Evolutionary conservation across 2,888 invertebrate species (phyloP).

Genomic region (Cryptocephalus moraei): DNA sequence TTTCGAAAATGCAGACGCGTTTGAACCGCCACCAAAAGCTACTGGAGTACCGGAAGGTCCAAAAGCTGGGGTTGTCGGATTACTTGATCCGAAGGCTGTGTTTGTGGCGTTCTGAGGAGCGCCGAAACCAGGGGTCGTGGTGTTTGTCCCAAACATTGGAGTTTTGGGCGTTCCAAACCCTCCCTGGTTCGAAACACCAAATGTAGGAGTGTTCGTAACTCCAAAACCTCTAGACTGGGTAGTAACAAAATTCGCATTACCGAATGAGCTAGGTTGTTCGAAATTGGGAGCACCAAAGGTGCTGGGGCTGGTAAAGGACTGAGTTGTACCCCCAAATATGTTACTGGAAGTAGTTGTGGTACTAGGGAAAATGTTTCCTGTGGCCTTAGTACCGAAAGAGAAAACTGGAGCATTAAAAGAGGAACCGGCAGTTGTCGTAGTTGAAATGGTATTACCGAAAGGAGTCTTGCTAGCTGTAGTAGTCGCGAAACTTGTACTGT

Average conservation of each 20-base stretch:
- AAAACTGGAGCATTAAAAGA: slow-evolving; percentile 2
- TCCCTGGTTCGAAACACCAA: neutral
- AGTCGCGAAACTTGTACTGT: neutral
- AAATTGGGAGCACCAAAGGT: slow-evolving; percentile 7
- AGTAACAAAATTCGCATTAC: slow-evolving; percentile 5
- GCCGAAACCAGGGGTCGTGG: slow-evolving; percentile 14
- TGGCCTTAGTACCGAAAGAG: slow-evolving; percentile 3
- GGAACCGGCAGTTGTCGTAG: neutral
- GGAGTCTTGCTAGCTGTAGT: neutral
- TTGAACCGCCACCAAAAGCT: slow-evolving; percentile 3
- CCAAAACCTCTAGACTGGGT: slow-evolving; percentile 10
- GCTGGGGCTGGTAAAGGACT: slow-evolving; percentile 2
- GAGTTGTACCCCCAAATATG: slow-evolving; percentile 11
- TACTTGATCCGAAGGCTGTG: neutral
- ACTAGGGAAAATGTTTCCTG: neutral
- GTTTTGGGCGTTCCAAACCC: neutral
- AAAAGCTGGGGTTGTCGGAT: slow-evolving; percentile 4
- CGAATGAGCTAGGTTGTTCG: slow-evolving; percentile 1
- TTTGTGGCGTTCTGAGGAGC: slow-evolving; percentile 3
- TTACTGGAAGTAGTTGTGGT: neutral
- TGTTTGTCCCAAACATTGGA: slow-evolving; percentile 3
- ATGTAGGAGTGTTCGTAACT: slow-evolving; percentile 11
- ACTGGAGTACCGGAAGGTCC: slow-evolving; percentile 5
- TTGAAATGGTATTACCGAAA: neutral
- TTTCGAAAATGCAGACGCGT: slow-evolving; percentile 10